A percentile compares a stretch with the other conserved stretches of the same genome.
Conservation (phyloP, 2,888 invertebrate genomes). For the Matsumyia berberina region DNA sequence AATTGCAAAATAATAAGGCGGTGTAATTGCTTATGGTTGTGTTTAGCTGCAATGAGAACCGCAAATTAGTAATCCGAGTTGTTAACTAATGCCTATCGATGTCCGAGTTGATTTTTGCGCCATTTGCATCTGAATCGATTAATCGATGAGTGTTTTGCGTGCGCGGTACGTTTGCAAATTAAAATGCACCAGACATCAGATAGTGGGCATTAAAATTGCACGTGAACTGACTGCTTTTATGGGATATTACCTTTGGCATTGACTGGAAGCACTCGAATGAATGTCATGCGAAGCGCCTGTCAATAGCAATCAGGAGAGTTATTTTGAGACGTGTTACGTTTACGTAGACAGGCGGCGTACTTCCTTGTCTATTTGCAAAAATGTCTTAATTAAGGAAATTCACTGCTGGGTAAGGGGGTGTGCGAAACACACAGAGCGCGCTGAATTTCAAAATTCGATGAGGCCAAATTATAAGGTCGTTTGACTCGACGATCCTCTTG, state of each 20-base stretch:
- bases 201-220: slow-evolving; percentile 61
- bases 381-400: slow-evolving; percentile 56
- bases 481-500: too few relatives aligned
- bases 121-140: slow-evolving; percentile 36
- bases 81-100: slow-evolving; percentile 22
- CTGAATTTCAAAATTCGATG: too few relatives aligned
- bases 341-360: slow-evolving; percentile 30
- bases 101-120: slow-evolving; percentile 1
- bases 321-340: not conserved
- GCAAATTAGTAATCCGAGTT: slow-evolving; percentile 51
- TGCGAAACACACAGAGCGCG: too few relatives aligned
- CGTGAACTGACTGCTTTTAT: slow-evolving; percentile 50
- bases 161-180: slow-evolving; percentile 59
- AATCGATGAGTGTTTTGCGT: slow-evolving; percentile 56
- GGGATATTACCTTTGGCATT: slow-evolving; percentile 50
- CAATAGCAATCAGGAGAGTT: not conserved
- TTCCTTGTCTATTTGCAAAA: slow-evolving; percentile 22
- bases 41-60: slow-evolving; percentile 19
- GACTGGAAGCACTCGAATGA: slow-evolving; percentile 13
- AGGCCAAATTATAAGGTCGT: too few relatives aligned
- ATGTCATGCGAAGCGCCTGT: slow-evolving; percentile 39
- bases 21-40: slow-evolving; percentile 38
- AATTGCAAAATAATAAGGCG: slow-evolving; percentile 28
- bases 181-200: slow-evolving; percentile 67
- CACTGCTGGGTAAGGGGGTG: not conserved